These are phyloP conservation scores for Sardina pilchardus DNA, from an alignment of 2,113 vertebrate genomes.

Conservation along the genomic window DNA sequence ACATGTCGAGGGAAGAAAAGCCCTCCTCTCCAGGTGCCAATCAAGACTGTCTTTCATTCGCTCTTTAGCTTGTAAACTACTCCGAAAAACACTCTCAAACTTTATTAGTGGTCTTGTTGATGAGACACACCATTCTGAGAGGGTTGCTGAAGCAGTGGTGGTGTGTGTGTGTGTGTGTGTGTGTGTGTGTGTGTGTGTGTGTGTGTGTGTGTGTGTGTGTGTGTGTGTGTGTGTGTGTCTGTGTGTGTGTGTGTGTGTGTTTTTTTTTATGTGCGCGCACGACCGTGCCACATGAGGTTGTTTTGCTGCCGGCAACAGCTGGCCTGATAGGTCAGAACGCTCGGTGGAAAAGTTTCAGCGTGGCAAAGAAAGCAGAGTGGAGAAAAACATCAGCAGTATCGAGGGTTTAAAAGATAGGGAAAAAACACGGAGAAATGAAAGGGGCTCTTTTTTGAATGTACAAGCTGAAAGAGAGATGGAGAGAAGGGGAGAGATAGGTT, in stretches of 20 bases:
- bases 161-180: conserved; percentile 1
- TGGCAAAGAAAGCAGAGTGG: background rate
- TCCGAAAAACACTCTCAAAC: background rate
- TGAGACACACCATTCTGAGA: background rate
- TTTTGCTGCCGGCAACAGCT: background rate
- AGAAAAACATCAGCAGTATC: background rate
- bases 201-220: background rate
- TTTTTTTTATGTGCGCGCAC: background rate
- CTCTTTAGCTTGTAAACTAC: background rate
- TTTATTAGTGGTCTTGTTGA: background rate
- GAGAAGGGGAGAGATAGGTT: background rate
- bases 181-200: background rate
- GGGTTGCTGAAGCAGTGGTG: background rate
- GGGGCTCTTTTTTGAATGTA: background rate
- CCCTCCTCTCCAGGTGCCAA: background rate
- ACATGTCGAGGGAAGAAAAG: background rate
- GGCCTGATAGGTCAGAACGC: background rate
- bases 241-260: background rate
- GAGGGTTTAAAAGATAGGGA: background rate
- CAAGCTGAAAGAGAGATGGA: background rate
- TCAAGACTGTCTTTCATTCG: background rate
- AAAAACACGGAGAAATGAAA: background rate
- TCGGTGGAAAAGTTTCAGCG: background rate
- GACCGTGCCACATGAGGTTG: background rate
- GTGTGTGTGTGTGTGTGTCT: background rate